These are phyloP conservation scores for Petroica traversi DNA, from an alignment of 2,113 vertebrate genomes.

Conservation along the genomic window DNA sequence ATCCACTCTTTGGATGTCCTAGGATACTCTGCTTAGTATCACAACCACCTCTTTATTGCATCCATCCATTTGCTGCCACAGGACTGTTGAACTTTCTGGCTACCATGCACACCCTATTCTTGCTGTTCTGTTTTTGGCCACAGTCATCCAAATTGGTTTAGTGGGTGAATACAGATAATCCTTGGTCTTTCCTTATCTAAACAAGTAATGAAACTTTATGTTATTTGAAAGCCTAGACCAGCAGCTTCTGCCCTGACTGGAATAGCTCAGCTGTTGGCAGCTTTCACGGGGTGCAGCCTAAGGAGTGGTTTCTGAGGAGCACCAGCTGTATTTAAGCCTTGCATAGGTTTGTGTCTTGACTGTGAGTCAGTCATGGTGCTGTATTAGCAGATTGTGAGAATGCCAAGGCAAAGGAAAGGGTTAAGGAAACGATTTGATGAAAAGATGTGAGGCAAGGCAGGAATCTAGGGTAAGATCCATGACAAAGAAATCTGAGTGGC, in stretches of 20 bases:
- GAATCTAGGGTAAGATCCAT: background rate
- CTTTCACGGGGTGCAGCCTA: rapidly evolving
- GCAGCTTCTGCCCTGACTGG: background rate
- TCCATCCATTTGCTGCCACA: background rate
- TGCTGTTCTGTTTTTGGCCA: background rate
- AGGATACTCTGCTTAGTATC: background rate
- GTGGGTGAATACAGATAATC: background rate
- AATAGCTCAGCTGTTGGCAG: background rate
- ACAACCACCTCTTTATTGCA: background rate
- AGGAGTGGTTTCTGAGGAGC: background rate
- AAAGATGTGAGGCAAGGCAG: background rate
- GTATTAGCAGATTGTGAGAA: background rate
- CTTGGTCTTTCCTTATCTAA: background rate
- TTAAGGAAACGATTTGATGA: background rate
- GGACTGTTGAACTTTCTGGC: background rate
- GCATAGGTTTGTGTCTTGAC: background rate
- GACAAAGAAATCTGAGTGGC: background rate
- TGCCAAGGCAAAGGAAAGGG: background rate
- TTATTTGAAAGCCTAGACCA: background rate
- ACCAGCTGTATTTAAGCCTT: background rate
- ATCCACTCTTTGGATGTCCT: background rate
- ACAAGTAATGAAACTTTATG: background rate
- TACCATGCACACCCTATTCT: background rate
- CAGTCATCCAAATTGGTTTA: background rate
- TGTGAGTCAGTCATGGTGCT: background rate